Percentiles rank a stretch among this genome's conserved stretches.
Evolutionary conservation across 2,797 vertebrate species (phyloP).

Genomic region (Mus spretus): DNA sequence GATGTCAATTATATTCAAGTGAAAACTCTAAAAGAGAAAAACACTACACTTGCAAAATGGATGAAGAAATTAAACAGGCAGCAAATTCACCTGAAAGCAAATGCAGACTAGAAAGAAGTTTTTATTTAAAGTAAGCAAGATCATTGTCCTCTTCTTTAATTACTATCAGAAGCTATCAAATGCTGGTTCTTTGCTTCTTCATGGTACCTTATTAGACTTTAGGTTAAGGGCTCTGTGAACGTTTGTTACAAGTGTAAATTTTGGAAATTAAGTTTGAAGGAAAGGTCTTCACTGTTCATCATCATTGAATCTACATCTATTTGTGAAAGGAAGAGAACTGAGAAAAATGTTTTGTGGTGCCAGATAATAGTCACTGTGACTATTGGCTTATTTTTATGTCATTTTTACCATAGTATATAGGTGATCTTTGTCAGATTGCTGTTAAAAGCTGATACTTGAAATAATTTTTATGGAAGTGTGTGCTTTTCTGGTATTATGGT

Average conservation of each 20-base stretch:
- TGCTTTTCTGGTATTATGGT: background rate
- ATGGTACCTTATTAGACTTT: slow-evolving; percentile 58
- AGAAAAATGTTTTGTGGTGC: slow-evolving; percentile 65
- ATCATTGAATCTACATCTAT: background rate
- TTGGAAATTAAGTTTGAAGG: slow-evolving; percentile 66
- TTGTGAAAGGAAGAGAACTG: background rate
- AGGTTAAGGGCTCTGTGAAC: slow-evolving; percentile 48
- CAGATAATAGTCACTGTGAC: background rate
- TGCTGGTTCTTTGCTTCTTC: slow-evolving; percentile 13
- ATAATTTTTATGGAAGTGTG: slow-evolving; percentile 22
- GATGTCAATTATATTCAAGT: background rate
- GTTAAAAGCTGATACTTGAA: slow-evolving; percentile 33
- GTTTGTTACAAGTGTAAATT: slow-evolving; percentile 48
- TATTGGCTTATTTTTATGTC: slow-evolving; percentile 44
- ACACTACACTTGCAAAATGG: slow-evolving; percentile 44
- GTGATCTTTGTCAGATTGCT: slow-evolving; percentile 37
- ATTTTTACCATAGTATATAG: slow-evolving; percentile 53
- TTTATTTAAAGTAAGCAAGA: slow-evolving; percentile 67
- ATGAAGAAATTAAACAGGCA: slow-evolving; percentile 61
- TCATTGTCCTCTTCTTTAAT: slow-evolving; percentile 58
- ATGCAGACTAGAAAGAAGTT: background rate
- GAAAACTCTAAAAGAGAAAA: slow-evolving; percentile 59
- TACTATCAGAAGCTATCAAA: slow-evolving; percentile 24
- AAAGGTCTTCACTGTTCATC: background rate
- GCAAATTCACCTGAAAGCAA: slow-evolving; percentile 40